These are phyloP conservation scores for Neopelma chrysocephalum DNA, from an alignment of 2,797 vertebrate species.

Conservation along the genomic window DNA sequence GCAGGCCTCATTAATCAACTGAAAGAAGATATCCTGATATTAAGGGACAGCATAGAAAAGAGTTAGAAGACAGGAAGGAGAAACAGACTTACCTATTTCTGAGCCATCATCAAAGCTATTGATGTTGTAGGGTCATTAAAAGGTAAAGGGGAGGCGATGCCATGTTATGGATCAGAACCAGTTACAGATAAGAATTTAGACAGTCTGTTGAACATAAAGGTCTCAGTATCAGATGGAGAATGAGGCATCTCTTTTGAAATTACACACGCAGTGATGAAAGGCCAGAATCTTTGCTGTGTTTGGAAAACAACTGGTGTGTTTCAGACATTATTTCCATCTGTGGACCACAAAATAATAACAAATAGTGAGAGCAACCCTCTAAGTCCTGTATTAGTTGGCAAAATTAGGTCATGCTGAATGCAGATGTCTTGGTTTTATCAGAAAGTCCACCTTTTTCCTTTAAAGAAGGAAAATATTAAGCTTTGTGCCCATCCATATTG, in stretches of 20 bases:
- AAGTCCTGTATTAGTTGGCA: background rate
- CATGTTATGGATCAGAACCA: background rate
- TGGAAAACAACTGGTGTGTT: background rate
- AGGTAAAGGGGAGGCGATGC: background rate
- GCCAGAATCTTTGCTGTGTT: slow-evolving; percentile 1
- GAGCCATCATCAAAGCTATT: background rate
- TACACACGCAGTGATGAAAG: background rate
- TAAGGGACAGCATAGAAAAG: background rate
- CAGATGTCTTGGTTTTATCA: slow-evolving; percentile 31
- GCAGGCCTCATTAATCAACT: background rate
- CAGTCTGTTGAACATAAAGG: background rate
- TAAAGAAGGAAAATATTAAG: background rate
- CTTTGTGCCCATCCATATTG: slow-evolving; percentile 1
- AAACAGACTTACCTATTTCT: background rate
- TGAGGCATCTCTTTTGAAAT: background rate
- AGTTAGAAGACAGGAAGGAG: background rate
- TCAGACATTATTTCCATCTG: slow-evolving; percentile 43
- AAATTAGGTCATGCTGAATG: slow-evolving; percentile 5
- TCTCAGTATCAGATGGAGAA: background rate
- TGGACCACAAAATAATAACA: slow-evolving; percentile 10
- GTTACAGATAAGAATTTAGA: background rate
- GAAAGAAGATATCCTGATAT: background rate
- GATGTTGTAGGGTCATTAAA: background rate
- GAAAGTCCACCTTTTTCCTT: slow-evolving; percentile 11
- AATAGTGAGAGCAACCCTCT: background rate